Evolutionary conservation across 2,797 vertebrate genomes (phyloP).

Genomic region (Dicrostonyx torquatus): DNA sequence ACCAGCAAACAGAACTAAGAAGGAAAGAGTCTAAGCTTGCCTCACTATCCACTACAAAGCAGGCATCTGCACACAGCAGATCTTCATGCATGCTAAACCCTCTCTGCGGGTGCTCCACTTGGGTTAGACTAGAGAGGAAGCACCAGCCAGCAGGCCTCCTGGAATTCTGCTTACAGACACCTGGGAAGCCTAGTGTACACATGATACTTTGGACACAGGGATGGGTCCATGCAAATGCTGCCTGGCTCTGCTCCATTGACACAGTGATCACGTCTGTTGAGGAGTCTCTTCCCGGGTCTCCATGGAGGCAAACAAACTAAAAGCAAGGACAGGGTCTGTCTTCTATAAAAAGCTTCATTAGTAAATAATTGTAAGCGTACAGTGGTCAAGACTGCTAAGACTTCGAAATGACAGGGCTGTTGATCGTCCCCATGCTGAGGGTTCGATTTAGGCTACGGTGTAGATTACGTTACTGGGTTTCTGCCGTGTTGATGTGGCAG

Average conservation of each 20-base stretch:
- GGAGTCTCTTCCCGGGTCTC: background rate
- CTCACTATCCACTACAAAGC: background rate
- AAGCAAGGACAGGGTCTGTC: background rate
- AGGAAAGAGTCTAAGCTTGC: background rate
- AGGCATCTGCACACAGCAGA: background rate
- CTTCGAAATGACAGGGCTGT: background rate
- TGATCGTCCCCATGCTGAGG: background rate
- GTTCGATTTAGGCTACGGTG: background rate
- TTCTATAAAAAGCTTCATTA: background rate
- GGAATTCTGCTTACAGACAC: slow-evolving; percentile 1
- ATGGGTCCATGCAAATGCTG: background rate
- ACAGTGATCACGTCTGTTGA: background rate
- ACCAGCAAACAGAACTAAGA: background rate
- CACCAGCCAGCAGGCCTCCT: background rate
- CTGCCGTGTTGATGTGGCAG: background rate
- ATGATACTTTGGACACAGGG: background rate
- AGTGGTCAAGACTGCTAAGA: background rate
- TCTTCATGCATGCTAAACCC: background rate
- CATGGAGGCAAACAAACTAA: background rate
- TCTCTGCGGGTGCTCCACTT: background rate
- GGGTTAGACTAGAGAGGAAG: background rate
- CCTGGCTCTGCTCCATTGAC: background rate
- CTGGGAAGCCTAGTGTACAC: background rate
- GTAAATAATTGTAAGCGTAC: background rate
- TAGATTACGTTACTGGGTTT: background rate